These are phyloP conservation scores for Sinodicranocentrus sp. DNA, from an alignment of 2,888 invertebrate species.

Conservation along the genomic window DNA sequence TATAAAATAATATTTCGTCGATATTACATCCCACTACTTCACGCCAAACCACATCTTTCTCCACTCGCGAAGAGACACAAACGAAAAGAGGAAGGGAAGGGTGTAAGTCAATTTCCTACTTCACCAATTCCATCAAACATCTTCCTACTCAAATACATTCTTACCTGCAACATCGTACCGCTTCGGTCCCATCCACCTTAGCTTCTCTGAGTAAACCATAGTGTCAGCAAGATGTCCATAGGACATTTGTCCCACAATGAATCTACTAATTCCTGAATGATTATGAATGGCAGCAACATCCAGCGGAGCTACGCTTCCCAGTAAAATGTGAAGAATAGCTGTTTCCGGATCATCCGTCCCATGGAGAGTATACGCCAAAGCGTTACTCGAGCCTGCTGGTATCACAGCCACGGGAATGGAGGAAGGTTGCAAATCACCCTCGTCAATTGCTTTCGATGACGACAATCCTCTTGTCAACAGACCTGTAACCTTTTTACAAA, in stretches of 20 bases:
- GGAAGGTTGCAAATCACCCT: conserved; percentile 70
- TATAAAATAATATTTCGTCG: too few relatives aligned
- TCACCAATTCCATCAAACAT: conserved; percentile 5
- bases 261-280: conserved; percentile 73
- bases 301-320: conserved; percentile 80
- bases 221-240: conserved; percentile 93
- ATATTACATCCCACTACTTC: too few relatives aligned
- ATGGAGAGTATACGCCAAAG: conserved; percentile 87
- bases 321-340: conserved; percentile 89
- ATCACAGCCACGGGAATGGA: conserved; percentile 72
- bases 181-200: conserved; percentile 91
- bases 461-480: conserved; percentile 72
- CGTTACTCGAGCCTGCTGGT: conserved; percentile 79
- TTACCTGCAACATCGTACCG: conserved; percentile 88
- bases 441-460: conserved; percentile 61
- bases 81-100: neutral
- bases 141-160: conserved; percentile 30
- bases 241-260: conserved; percentile 80
- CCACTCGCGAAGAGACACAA: too few relatives aligned
- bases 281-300: conserved; percentile 76
- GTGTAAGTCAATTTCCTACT: neutral
- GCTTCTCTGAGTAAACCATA: conserved; percentile 87
- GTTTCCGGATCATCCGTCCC: conserved; percentile 89
- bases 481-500: conserved; percentile 71
- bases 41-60: too few relatives aligned